Evolutionary conservation across 1,140 invertebrate species (phyloP).

Genomic region (Contarinia nasturtii): DNA sequence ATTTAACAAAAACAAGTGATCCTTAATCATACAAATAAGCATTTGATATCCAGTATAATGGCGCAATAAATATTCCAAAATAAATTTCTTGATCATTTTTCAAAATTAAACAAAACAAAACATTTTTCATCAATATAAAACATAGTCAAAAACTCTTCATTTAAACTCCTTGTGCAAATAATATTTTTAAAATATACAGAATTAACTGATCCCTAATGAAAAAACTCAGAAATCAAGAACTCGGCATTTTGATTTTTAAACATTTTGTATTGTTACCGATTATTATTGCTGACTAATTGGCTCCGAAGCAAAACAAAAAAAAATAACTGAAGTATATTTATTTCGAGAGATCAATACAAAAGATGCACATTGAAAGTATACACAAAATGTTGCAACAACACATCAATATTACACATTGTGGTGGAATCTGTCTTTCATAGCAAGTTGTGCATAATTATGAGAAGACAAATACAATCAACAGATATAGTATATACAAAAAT

Average conservation of each 20-base stretch:
- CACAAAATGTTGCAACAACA: too few relatives aligned
- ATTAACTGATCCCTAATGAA: not conserved
- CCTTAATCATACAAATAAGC: not conserved
- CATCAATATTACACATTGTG: too few relatives aligned
- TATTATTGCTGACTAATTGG: not conserved
- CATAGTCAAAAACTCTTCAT: not conserved
- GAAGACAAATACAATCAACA: too few relatives aligned
- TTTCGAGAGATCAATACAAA: too few relatives aligned
- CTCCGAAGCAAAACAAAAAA: too few relatives aligned
- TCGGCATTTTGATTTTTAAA: not conserved
- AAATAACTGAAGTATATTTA: too few relatives aligned
- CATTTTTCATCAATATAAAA: too few relatives aligned
- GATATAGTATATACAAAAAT: too few relatives aligned
- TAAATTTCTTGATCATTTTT: not conserved
- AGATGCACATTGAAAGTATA: too few relatives aligned
- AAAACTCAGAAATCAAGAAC: not conserved
- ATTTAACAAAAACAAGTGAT: not conserved
- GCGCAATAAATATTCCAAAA: not conserved
- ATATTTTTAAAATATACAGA: not conserved
- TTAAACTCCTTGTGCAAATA: not conserved
- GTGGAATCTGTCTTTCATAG: too few relatives aligned
- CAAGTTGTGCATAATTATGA: too few relatives aligned
- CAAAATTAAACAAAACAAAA: not conserved
- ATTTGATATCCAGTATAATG: not conserved
- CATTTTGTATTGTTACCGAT: not conserved